Base-by-base conservation (phyloP, 2,888 invertebrate genomes). In the Lasiommata megera region DNA sequence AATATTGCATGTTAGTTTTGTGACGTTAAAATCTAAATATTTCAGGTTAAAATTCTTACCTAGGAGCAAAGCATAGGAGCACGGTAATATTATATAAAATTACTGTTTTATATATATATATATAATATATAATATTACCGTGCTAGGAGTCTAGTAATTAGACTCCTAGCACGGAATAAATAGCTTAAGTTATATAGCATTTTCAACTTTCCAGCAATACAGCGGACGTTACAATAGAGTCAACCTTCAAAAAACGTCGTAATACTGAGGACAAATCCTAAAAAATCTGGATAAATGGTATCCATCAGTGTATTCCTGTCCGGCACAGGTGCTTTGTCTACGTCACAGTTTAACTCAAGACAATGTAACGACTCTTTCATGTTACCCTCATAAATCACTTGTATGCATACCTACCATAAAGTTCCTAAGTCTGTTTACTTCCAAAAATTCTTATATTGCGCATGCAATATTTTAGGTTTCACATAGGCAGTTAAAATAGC, bases 271-370 rank as follows among this genome's bases (percentile, higher is more conserved):
- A 41, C 17, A n/a, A 31, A 40, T 31, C 52, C 31, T 7, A 17
- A 41, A 52, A 52, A 41, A 17, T 17, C 8, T 23, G 1, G 16
- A 38, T 11, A 14, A 28, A 38, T 50, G 23, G 41, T 28, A 18
- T 1, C 61, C 60, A 43, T 57, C 37, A 47, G 59, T 54, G 55
- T 64, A 61, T 63, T 63, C 57, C 56, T 47, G 60, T 59, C 55
- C 57, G 59, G 59, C 58, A 53, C 54, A 60, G 60, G 64, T 60
- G 62, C 59, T 51, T 58, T 53, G 37, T 46, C 43, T 44, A 40
- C 62, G 55, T 58, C 60, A 61, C 53, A 56, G 51, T 59, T 58
- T 58, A 59, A 47, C 60, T 57, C 58, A 58, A 64, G 62, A 62
- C 54, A 60, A 50, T 53, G 46, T 60, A 46, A 57, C 54, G 54